These are phyloP conservation scores for Drosophila lacertosa DNA, from an alignment of 1,140 invertebrate species.

Conservation along the genomic window DNA sequence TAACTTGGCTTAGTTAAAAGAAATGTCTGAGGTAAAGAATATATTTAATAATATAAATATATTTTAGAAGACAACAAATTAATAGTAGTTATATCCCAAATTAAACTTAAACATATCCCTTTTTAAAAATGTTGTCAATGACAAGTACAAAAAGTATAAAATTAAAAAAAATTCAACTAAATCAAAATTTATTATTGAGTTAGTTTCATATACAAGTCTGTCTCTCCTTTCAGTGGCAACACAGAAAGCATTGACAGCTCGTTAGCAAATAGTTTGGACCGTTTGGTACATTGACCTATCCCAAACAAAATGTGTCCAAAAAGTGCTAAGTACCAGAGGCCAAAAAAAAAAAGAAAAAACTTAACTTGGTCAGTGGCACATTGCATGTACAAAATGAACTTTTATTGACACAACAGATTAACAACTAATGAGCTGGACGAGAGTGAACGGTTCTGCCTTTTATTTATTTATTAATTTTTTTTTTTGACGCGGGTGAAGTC, in stretches of 20 bases:
- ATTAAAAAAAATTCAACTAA: too few relatives aligned
- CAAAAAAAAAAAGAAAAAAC: slow-evolving; percentile 19
- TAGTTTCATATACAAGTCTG: background rate
- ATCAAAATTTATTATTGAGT: background rate
- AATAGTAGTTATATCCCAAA: too few relatives aligned
- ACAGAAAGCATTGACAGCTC: slow-evolving; percentile 9
- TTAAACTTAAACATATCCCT: too few relatives aligned
- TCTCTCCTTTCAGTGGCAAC: background rate
- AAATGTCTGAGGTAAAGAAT: background rate
- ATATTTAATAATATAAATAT: background rate
- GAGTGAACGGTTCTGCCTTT: slow-evolving; percentile 32
- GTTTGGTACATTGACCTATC: slow-evolving; percentile 62
- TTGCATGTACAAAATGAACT: slow-evolving; percentile 18
- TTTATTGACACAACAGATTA: slow-evolving; percentile 76
- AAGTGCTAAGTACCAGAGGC: slow-evolving; percentile 55
- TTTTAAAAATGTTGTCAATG: too few relatives aligned
- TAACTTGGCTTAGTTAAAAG: too few relatives aligned
- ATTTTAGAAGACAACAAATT: too few relatives aligned
- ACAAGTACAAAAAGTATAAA: too few relatives aligned
- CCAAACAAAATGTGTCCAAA: slow-evolving; percentile 51
- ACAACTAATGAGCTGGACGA: slow-evolving; percentile 56
- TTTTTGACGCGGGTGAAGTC: slow-evolving; percentile 14
- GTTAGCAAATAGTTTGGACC: background rate
- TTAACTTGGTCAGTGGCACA: slow-evolving; percentile 75
- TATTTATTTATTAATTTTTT: slow-evolving; percentile 26